Conservation (phyloP, 2,797 vertebrate species). For the Melanotaenia boesemani region DNA sequence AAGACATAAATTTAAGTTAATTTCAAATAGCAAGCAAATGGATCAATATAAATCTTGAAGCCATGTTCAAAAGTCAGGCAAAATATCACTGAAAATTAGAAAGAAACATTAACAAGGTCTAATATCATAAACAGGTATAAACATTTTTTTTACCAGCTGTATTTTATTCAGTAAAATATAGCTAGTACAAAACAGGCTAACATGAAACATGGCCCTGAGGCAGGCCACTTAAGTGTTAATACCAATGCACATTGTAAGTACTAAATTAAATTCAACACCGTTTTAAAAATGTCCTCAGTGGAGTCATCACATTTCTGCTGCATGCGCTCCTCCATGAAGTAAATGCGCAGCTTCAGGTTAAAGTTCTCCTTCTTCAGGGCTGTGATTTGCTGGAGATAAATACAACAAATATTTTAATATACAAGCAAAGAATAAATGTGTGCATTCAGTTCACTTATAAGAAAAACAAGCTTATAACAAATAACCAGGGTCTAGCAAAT, state of each 20-base stretch:
- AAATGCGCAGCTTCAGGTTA: conserved; percentile 97
- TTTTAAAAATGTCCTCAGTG: conserved; percentile 93
- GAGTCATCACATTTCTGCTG: conserved; percentile 94
- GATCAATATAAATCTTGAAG: not conserved
- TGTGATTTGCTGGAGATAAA: conserved; percentile 89
- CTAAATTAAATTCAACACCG: conserved; percentile 75
- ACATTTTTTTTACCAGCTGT: not conserved
- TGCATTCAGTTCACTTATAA: conserved; percentile 13
- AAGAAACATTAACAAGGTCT: not conserved
- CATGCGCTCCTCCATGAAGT: conserved; percentile 96
- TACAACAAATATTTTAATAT: conserved; percentile 2
- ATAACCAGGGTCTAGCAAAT: conserved; percentile 14
- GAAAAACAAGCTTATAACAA: conserved; percentile 17
- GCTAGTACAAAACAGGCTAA: conserved; percentile 30
- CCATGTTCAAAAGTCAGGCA: not conserved
- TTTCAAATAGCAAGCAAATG: not conserved
- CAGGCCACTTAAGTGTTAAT: conserved; percentile 6
- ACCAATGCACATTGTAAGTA: not conserved
- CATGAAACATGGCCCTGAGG: conserved; percentile 9
- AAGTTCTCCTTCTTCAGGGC: conserved; percentile 99
- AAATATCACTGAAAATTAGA: not conserved
- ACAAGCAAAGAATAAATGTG: not conserved
- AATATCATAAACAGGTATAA: not conserved
- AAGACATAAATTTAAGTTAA: not conserved
- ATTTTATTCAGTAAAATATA: not conserved